Evolutionary conservation across 2,113 vertebrate genomes (phyloP), one percentile per base, ranked within the genome.

Genomic region (Sclerurus mexicanus): DNA sequence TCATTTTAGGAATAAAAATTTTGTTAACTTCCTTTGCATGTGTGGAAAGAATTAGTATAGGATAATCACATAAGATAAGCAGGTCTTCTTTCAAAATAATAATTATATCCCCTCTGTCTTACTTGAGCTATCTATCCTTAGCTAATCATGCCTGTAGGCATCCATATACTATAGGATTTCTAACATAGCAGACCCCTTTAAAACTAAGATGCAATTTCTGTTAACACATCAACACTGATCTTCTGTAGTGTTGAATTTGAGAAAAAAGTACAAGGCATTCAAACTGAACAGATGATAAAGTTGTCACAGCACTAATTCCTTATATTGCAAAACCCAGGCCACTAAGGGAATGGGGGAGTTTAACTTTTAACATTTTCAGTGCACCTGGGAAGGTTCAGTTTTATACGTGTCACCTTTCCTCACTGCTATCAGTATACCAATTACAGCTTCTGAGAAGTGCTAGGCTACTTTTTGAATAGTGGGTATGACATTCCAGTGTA

Each of bases 171-270:
- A 27, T 0, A 63, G 9, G 8, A 81, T 31, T 92, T 87, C 73
- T 74, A 44, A 77, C 0, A 0, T 6, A 14, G 9, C 22, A 58
- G 25, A 58, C 1, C 24, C 14, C 23, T 79, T 87, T 46, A 40
- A 86, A 68, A 33, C 24, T 39, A 44, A 14, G 9, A 59, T 2
- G 2, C 4, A n/a, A 37, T 37, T 76, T 77, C 47, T 60, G 7
- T 55, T 82, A 88, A 77, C 13, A 66, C 2, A 14, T 40, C 35
- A 85, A n/a, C 23, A 24, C 42, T 83, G 28, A 56, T 14, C 10
- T 52, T 76, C 27, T 21, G 33, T 5, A n/a, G 16, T 10, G 30
- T 6, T 76, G 49, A 69, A 80, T 73, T 35, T 68, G 53, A 60
- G 46, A 47, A 3, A 5, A 1, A 89, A 63, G 15, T 62, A 1